These are phyloP conservation scores for Rhinopomastus cyanomelas DNA, from an alignment of 2,113 vertebrate genomes.

Conservation along the genomic window DNA sequence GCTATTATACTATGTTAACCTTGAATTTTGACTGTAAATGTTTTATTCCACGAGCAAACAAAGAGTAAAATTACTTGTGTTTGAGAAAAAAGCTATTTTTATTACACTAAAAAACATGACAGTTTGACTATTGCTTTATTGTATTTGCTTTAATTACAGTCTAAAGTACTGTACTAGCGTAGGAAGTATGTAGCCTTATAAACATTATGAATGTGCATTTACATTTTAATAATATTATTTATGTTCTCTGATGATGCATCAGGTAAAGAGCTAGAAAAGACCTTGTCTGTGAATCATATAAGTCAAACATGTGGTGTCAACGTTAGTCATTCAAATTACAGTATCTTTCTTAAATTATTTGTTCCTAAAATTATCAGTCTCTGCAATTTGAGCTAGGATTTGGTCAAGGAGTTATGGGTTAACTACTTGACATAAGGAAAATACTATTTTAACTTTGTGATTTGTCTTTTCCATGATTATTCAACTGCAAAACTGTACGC, in stretches of 20 bases:
- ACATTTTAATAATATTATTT: not conserved
- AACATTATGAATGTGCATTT: not conserved
- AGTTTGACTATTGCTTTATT: not conserved
- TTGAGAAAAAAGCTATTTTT: not conserved
- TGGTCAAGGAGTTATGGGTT: not conserved
- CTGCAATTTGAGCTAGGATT: not conserved
- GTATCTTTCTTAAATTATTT: not conserved
- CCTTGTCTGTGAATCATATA: not conserved
- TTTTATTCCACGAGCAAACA: slow-evolving; percentile 39
- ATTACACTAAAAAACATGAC: not conserved
- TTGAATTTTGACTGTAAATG: slow-evolving; percentile 31
- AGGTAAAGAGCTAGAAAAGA: not conserved
- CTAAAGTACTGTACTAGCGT: not conserved
- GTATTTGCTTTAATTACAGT: not conserved
- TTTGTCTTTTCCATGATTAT: not conserved
- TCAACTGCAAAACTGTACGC: not conserved
- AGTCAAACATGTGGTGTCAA: not conserved
- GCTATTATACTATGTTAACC: slow-evolving; percentile 59
- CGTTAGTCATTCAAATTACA: not conserved
- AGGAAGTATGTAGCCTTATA: not conserved
- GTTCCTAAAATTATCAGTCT: not conserved
- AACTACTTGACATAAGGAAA: not conserved
- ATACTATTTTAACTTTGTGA: not conserved
- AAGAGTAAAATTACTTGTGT: slow-evolving; percentile 13
- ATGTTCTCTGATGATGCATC: not conserved